Evolutionary conservation across 2,797 vertebrate species (phyloP).

Genomic region (Octomys mimax): DNA sequence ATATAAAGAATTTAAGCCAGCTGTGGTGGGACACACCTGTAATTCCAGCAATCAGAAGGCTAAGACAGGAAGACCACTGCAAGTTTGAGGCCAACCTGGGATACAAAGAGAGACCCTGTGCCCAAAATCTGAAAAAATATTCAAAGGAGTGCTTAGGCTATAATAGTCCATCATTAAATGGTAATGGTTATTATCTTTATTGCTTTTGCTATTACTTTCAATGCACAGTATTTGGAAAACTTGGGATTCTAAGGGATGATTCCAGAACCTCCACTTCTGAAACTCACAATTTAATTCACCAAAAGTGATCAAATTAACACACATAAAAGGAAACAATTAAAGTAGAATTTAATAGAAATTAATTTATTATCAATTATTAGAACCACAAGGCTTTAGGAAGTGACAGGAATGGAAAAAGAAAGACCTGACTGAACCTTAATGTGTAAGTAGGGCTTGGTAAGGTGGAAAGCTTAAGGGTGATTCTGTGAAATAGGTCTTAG

Average conservation of each 20-base stretch:
- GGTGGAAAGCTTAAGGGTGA: neutral
- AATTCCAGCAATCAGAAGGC: neutral
- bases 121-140: neutral
- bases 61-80: neutral
- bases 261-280: conserved; percentile 5
- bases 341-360: conserved; percentile 24
- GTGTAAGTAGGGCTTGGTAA: neutral
- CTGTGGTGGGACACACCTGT: neutral
- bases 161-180: neutral
- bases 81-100: neutral
- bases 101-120: neutral
- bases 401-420: neutral
- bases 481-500: neutral
- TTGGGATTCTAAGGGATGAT: neutral
- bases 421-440: neutral
- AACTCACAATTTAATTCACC: neutral
- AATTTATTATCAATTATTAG: conserved; percentile 4
- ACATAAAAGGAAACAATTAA: neutral
- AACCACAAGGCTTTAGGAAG: neutral
- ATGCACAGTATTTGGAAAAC: neutral
- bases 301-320: neutral
- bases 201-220: conserved; percentile 50
- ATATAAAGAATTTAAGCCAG: neutral
- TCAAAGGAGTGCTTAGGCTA: neutral
- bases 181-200: neutral